Base-by-base conservation (phyloP, 2,888 invertebrate genomes). In the Pterostichus madidus region DNA sequence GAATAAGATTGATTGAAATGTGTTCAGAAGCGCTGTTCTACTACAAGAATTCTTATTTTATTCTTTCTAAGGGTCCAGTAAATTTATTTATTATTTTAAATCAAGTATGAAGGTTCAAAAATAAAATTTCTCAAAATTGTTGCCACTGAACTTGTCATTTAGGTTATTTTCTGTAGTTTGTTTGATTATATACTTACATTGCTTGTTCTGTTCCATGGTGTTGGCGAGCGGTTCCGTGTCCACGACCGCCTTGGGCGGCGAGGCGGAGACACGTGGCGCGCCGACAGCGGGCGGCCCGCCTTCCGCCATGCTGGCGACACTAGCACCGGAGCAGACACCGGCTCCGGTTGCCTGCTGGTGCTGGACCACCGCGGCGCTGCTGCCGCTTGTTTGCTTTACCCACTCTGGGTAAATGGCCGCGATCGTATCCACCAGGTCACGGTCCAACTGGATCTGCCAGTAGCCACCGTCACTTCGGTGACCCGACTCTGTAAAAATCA, bases 131-230 rank as follows among this genome's bases (percentile, higher is more conserved):
- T n/a, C n/a, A n/a, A n/a, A n/a, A n/a, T 24, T 24, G 24, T 3
- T 24, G 24, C 3, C 24, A 2, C 3, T 24, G 2, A 2, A 24
- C 24, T 24, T 24, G 24, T 24, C 24, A 24, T 24, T 1, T 3
- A 24, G 2, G 1, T 24, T 3, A 2, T 24, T 24, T 24, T 24
- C 24, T 3, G 39, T 39, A n/a, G 52, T n/a, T 5, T 11, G 52
- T 52, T 24, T 24, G 1, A n/a, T 52, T 52, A n/a, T 39, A 39
- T 10, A 95, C 97, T 96, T 91, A 98, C 98, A 98, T 94, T 98
- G 98, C 93, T 98, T 98, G 91, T 98, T 98, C 91, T 97, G 97
- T 90, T 98, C 97, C 95, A 98, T 96, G 89, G 96, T 94, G 87
- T 96, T 95, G 89, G 97, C 96, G 87, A 98, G 93, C 73, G 98